These are phyloP conservation scores for Pseudochaenichthys georgianus DNA, from an alignment of 2,797 vertebrate species.

Conservation along the genomic window DNA sequence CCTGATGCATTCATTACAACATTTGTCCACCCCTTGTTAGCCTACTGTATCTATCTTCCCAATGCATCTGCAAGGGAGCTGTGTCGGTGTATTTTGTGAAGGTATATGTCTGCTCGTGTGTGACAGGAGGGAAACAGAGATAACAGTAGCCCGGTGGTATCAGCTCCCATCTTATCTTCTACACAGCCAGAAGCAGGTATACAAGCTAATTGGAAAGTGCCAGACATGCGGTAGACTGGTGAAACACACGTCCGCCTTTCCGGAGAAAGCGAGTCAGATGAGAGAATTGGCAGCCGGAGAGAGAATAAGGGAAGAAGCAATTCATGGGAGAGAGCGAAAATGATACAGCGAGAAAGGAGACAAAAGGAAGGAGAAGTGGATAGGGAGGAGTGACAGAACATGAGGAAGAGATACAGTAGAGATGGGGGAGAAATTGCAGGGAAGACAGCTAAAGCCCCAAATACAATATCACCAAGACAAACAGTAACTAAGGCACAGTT, in stretches of 20 bases:
- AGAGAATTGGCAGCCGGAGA: constrained; percentile 55
- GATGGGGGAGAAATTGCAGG: constrained; percentile 31
- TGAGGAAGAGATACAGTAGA: constrained; percentile 53
- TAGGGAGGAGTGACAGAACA: constrained; percentile 61
- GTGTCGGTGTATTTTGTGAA: constrained; percentile 47
- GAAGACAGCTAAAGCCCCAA: constrained; percentile 43
- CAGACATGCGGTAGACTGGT: constrained; percentile 68
- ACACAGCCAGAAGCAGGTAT: constrained; percentile 81
- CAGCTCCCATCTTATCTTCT: constrained; percentile 81
- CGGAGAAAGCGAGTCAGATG: constrained; percentile 42
- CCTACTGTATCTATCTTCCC: constrained; percentile 54
- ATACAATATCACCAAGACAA: constrained; percentile 66
- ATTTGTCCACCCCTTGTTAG: constrained; percentile 66
- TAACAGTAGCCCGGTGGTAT: constrained; percentile 76
- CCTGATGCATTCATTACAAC: constrained; percentile 77
- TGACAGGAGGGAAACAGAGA: constrained; percentile 81
- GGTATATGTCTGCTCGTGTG: constrained; percentile 69
- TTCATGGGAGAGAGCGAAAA: constrained; percentile 47
- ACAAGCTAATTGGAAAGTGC: constrained; percentile 85
- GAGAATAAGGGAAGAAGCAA: constrained; percentile 29
- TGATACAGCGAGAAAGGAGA: constrained; percentile 63
- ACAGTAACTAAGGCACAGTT: constrained; percentile 62
- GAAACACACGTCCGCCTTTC: constrained; percentile 71
- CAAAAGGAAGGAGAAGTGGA: constrained; percentile 57
- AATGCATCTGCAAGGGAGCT: constrained; percentile 59